phyloP scores from a whole-genome alignment of 2,888 invertebrate genomes.

The Acronicta aceris region DNA sequence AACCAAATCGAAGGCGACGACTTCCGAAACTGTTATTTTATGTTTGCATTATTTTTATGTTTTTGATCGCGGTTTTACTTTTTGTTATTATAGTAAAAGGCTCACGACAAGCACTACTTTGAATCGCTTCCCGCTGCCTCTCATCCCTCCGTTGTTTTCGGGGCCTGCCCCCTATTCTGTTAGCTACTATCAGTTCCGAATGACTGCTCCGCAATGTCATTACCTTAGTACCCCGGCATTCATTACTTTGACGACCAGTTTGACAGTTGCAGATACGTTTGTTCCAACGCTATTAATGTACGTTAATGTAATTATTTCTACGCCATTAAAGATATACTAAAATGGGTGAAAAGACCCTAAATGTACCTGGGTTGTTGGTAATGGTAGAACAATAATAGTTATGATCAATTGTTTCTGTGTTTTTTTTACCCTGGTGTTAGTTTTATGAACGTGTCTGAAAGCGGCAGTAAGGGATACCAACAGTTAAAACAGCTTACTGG shows the following conservation, averaged over 20 bases:
- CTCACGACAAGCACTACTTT: too few species aligned
- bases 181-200: conserved; percentile 78
- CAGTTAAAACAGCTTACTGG: too few species aligned
- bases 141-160: conserved; percentile 6
- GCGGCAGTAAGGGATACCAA: too few species aligned
- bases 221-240: conserved; percentile 73
- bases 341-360: conserved; percentile 6
- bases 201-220: conserved; percentile 76
- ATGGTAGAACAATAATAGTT: too few species aligned
- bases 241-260: conserved; percentile 81
- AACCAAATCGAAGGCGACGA: too few species aligned
- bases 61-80: too few species aligned
- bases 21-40: too few species aligned
- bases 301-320: conserved; percentile 77
- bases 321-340: conserved; percentile 68
- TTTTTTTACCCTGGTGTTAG: too few species aligned
- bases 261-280: conserved; percentile 79
- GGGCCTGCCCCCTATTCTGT: conserved; percentile 44
- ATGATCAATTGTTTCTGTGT: not conserved
- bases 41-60: too few species aligned
- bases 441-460: too few species aligned
- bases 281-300: conserved; percentile 70
- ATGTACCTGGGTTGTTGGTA: conserved; percentile 2
- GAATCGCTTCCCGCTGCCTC: not conserved
- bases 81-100: too few species aligned